phyloP scores from a whole-genome alignment of 2,113 vertebrate species.

The Microcebus ravelobensis region DNA sequence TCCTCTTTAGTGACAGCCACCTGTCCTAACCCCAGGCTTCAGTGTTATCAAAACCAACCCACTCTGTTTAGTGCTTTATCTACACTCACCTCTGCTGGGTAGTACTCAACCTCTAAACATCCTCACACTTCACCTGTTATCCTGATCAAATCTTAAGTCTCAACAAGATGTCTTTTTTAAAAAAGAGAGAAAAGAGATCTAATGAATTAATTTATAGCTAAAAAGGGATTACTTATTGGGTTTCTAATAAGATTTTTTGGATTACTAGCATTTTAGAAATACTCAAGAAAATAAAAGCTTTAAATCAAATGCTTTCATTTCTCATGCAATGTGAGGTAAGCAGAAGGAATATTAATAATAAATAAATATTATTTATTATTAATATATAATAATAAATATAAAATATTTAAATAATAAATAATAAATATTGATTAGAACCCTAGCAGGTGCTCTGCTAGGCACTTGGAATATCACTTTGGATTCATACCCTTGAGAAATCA shows the following conservation, averaged over 20 bases:
- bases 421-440: not conserved
- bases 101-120: not conserved
- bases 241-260: not conserved
- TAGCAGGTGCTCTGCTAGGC: not conserved
- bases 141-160: not conserved
- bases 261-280: not conserved
- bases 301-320: not conserved
- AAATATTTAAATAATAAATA: not conserved
- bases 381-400: too few relatives aligned
- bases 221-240: not conserved
- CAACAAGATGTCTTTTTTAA: not conserved
- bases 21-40: not conserved
- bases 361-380: not conserved
- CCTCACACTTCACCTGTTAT: not conserved
- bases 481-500: not conserved
- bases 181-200: not conserved
- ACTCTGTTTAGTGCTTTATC: not conserved
- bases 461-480: not conserved
- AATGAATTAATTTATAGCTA: not conserved
- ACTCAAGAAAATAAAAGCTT: not conserved
- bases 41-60: rapidly evolving
- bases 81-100: not conserved
- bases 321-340: not conserved
- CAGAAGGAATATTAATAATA: not conserved
- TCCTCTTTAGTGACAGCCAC: not conserved